Evolutionary conservation across 2,113 vertebrate genomes (phyloP).

Genomic region (Megalops atlanticus): DNA sequence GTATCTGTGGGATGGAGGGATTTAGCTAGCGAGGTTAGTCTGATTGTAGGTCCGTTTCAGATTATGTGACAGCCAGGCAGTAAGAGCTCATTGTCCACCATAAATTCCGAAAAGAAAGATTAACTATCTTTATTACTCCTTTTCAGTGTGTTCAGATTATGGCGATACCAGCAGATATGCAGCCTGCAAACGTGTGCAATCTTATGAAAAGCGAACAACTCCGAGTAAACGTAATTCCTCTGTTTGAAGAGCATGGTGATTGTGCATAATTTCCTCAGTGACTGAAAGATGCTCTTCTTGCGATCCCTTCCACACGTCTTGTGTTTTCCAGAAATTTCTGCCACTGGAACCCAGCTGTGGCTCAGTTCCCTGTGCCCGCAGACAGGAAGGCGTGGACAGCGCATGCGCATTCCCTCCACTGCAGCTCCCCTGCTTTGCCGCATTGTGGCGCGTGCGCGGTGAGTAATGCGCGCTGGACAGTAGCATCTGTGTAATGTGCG

Average conservation of each 20-base stretch:
- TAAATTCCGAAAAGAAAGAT: constrained; percentile 23
- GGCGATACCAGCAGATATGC: constrained; percentile 21
- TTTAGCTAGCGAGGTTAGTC: constrained; percentile 15
- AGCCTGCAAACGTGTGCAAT: constrained; percentile 18
- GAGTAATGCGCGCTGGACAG: not conserved
- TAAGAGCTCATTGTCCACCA: constrained; percentile 24
- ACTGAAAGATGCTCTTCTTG: constrained; percentile 19
- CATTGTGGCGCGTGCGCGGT: constrained; percentile 65
- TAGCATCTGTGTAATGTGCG: not conserved
- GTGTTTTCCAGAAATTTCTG: constrained; percentile 53
- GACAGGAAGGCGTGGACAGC: constrained; percentile 23
- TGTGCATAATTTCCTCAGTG: constrained; percentile 23
- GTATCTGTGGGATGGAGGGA: constrained; percentile 20
- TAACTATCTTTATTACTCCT: constrained; percentile 21
- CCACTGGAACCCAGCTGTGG: constrained; percentile 21
- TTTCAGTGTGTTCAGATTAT: constrained; percentile 12
- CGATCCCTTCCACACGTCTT: not conserved
- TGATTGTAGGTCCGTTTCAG: constrained; percentile 28
- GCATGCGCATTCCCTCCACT: constrained; percentile 43
- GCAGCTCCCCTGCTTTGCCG: constrained; percentile 57
- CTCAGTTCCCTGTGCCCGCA: constrained; percentile 9
- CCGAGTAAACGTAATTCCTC: constrained; percentile 28
- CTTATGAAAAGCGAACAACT: constrained; percentile 25
- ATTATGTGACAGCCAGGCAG: constrained; percentile 20
- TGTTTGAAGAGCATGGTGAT: constrained; percentile 22